phyloP scores from a whole-genome alignment of 2,888 invertebrate genomes.

The Caenorhabditis panamensis region DNA sequence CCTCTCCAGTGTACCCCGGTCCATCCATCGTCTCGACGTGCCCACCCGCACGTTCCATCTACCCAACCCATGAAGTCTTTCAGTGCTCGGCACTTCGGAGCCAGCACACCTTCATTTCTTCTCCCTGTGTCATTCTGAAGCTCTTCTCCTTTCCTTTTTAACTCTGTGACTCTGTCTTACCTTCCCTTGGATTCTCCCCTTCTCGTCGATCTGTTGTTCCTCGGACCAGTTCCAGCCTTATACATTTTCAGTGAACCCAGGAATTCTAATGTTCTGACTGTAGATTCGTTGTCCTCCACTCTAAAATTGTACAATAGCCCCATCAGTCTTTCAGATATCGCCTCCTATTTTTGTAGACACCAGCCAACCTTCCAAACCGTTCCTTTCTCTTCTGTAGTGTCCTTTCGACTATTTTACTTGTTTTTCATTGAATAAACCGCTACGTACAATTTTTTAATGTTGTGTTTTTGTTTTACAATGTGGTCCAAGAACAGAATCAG shows the following conservation, averaged over 20 bases:
- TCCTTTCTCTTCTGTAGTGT: background rate
- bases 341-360: conserved; percentile 7
- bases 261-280: conserved; percentile 1
- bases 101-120: conserved; percentile 12
- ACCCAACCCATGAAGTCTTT: conserved; percentile 49
- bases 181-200: conserved; percentile 1
- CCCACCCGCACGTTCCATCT: conserved; percentile 19
- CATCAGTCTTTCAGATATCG: conserved; percentile 48
- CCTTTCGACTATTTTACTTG: background rate
- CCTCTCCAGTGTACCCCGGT: conserved; percentile 41
- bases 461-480: background rate
- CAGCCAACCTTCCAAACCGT: background rate
- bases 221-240: background rate
- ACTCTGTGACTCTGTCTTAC: conserved; percentile 1
- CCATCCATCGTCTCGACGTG: conserved; percentile 33
- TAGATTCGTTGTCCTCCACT: conserved; percentile 13
- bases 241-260: background rate
- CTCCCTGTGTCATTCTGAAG: conserved; percentile 29
- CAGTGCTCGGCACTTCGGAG: conserved; percentile 27
- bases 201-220: background rate
- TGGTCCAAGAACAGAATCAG: background rate
- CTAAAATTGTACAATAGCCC: conserved; percentile 42
- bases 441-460: conserved; percentile 24
- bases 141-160: conserved; percentile 8
- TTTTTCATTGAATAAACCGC: conserved; percentile 30